These are phyloP conservation scores for Drosophila nannoptera DNA, from an alignment of 1,140 invertebrate genomes.

Conservation along the genomic window DNA sequence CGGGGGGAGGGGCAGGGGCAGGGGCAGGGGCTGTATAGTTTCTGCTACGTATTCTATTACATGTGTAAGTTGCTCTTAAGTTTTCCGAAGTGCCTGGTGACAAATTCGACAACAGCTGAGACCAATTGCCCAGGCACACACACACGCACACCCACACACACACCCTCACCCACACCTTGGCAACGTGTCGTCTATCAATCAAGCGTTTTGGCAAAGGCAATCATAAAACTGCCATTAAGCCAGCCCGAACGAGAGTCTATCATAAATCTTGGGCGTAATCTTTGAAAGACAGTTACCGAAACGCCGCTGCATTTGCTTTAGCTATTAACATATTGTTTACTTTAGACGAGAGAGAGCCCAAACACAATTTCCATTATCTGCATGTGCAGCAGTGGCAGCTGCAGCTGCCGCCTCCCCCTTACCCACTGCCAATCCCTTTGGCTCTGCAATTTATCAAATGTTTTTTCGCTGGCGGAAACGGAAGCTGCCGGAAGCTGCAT, in stretches of 20 bases:
- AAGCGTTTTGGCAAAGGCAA: constrained; percentile 47
- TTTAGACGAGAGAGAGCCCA: constrained; percentile 42
- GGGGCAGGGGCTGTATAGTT: not conserved
- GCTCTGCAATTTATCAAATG: constrained; percentile 65
- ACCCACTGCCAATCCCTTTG: constrained; percentile 13
- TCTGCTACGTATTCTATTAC: constrained; percentile 60
- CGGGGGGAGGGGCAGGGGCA: not conserved
- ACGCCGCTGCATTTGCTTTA: constrained; percentile 16
- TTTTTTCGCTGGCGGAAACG: constrained; percentile 56
- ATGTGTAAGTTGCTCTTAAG: constrained; percentile 70
- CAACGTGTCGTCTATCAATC: constrained; percentile 60
- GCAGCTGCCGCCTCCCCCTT: constrained; percentile 3
- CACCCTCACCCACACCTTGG: constrained; percentile 24
- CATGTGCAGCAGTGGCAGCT: constrained; percentile 39
- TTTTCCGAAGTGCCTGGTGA: constrained; percentile 53
- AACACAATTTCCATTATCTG: constrained; percentile 52
- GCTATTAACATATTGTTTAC: constrained; percentile 72
- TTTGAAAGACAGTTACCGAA: constrained; percentile 37
- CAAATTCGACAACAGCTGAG: constrained; percentile 73
- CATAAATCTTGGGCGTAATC: constrained; percentile 69
- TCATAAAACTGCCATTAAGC: constrained; percentile 73
- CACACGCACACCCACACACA: constrained; percentile 1
- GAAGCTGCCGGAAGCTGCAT: constrained; percentile 54
- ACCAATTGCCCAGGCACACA: constrained; percentile 47
- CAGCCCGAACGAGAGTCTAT: constrained; percentile 42